Conservation (phyloP, 2,797 vertebrate species). For the Rhinella marina region DNA sequence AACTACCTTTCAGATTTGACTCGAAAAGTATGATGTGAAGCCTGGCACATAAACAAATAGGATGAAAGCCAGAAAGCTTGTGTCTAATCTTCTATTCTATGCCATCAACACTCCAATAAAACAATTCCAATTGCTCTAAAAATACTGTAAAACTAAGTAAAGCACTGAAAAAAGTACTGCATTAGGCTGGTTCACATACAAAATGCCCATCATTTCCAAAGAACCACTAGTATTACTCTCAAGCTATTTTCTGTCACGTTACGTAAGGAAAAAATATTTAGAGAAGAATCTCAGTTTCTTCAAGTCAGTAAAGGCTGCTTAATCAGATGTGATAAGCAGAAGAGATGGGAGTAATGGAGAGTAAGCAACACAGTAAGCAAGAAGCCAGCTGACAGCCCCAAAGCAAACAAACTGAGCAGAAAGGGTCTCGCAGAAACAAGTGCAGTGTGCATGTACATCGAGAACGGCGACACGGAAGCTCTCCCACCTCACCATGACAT, state of each 20-base stretch:
- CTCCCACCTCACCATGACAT: slow-evolving; percentile 24
- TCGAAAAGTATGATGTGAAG: background rate
- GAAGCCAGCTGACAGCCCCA: slow-evolving; percentile 36
- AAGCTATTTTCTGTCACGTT: background rate
- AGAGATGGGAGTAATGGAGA: slow-evolving; percentile 50
- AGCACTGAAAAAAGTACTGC: background rate
- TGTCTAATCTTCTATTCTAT: background rate
- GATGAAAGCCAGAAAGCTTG: background rate
- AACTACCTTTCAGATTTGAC: background rate
- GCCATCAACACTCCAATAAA: background rate
- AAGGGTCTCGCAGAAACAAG: slow-evolving; percentile 40
- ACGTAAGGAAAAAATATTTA: slow-evolving; percentile 15
- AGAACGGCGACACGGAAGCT: background rate
- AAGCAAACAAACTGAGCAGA: slow-evolving; percentile 42
- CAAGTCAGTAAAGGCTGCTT: slow-evolving; percentile 32
- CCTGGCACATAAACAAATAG: background rate
- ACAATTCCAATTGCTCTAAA: background rate
- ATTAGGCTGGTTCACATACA: background rate
- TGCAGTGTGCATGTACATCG: slow-evolving; percentile 47
- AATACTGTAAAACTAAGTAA: background rate
- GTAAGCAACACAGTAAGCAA: slow-evolving; percentile 40
- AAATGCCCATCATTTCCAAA: background rate
- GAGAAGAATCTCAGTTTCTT: slow-evolving; percentile 15
- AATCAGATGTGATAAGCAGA: slow-evolving; percentile 55
- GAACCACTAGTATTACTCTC: background rate